Conservation (phyloP, 2,888 invertebrate genomes). For the Agriopis leucophaearia region DNA sequence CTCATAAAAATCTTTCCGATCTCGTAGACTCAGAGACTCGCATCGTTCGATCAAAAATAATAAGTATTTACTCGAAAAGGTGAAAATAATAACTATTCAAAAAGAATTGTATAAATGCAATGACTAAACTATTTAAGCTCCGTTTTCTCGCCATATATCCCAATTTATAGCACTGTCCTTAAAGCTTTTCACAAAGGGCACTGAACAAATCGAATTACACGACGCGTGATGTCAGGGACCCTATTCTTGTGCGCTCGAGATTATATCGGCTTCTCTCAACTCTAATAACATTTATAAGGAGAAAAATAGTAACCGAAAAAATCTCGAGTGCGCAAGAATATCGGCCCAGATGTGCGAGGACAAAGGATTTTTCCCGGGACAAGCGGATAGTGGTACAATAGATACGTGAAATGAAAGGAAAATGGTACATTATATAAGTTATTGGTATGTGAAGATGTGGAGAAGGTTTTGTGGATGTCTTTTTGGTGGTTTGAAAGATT, state of each 20-base stretch:
- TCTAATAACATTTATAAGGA: neutral
- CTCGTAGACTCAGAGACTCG: no score
- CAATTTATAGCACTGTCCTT: constrained; percentile 4
- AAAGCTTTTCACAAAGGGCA: constrained; percentile 5
- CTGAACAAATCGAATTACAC: constrained; percentile 13
- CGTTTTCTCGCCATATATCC: neutral
- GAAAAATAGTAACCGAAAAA: neutral
- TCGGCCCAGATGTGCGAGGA: neutral
- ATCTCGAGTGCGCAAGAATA: neutral
- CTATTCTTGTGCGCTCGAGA: neutral
- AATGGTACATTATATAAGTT: constrained; percentile 11
- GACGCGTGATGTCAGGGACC: constrained; percentile 2
- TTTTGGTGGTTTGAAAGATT: neutral
- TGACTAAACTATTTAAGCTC: neutral
- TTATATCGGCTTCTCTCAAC: neutral
- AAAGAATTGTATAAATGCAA: neutral
- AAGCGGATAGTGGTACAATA: constrained; percentile 9
- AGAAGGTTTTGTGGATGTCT: constrained; percentile 2
- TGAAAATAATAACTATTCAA: neutral
- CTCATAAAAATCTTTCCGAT: no score
- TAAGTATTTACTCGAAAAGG: no score
- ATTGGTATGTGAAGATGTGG: neutral
- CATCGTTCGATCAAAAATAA: no score
- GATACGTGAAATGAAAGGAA: constrained; percentile 4
- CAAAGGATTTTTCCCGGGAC: constrained; percentile 6